A percentile compares a stretch with the other conserved stretches of the same genome.
Conservation (phyloP, 2,113 vertebrate species). For the Lophotis ruficrista region DNA sequence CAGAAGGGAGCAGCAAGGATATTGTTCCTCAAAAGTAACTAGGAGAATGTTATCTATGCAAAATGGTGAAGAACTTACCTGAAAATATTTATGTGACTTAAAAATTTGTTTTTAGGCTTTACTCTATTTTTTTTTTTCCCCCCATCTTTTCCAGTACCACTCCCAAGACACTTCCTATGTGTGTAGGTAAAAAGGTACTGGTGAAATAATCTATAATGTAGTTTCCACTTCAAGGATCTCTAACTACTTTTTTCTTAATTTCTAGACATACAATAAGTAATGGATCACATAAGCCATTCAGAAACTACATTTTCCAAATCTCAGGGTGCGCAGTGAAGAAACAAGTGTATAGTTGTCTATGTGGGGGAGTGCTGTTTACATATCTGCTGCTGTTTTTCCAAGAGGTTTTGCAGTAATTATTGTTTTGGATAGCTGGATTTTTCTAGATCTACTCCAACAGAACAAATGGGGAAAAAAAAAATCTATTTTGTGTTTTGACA, state of each 20-base stretch:
- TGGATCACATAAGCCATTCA: background rate
- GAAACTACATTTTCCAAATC: background rate
- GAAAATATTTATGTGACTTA: background rate
- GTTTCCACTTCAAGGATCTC: background rate
- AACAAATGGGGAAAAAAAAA: background rate
- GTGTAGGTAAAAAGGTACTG: background rate
- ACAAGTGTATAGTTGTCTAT: fast-evolving
- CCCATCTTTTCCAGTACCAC: background rate
- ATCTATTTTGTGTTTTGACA: conserved; percentile 47
- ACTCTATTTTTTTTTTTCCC: background rate
- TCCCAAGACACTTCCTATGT: background rate
- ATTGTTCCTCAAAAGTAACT: background rate
- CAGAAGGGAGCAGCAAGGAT: background rate
- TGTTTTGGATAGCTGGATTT: background rate
- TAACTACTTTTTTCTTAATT: background rate
- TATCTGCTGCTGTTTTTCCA: background rate
- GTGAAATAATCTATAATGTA: background rate
- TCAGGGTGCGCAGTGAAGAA: background rate
- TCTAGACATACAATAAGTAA: background rate
- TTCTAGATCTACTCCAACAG: background rate
- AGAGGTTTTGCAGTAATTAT: background rate
- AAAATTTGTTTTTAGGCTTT: background rate
- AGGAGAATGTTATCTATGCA: background rate
- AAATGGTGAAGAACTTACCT: background rate
- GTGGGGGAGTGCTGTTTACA: background rate